Percentiles rank a stretch among this genome's conserved stretches.
These are phyloP conservation scores for Automeris io DNA, from an alignment of 2,888 invertebrate genomes.

Conservation along the genomic window DNA sequence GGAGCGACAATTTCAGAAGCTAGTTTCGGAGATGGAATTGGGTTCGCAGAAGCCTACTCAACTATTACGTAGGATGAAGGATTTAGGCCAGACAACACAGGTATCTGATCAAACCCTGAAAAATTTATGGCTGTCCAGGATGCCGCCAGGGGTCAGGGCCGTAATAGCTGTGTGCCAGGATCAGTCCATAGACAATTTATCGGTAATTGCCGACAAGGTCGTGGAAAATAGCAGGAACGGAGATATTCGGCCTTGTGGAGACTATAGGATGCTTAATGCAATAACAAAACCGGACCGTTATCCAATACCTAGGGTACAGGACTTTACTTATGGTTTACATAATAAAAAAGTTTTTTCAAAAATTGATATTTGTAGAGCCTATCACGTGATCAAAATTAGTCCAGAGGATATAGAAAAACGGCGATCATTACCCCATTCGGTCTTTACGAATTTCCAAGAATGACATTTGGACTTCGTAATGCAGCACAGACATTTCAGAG, in stretches of 20 bases:
- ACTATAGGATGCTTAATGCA: slow-evolving; percentile 15
- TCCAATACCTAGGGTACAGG: slow-evolving; percentile 13
- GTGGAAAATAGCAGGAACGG: no score
- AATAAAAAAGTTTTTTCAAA: slow-evolving; percentile 11
- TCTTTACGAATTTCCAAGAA: slow-evolving; percentile 29
- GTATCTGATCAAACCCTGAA: no score
- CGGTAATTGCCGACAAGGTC: no score
- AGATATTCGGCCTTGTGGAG: slow-evolving; percentile 26
- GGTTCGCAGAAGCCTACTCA: no score
- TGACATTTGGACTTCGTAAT: slow-evolving; percentile 27
- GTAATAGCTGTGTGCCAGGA: no score
- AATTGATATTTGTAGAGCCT: slow-evolving; percentile 12
- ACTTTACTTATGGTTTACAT: slow-evolving; percentile 11
- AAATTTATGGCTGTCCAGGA: no score
- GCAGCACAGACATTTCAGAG: slow-evolving; percentile 5
- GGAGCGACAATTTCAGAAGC: no score
- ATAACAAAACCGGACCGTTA: slow-evolving; percentile 17
- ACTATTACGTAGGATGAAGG: no score
- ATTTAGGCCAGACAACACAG: no score
- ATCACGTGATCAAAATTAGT: slow-evolving; percentile 8
- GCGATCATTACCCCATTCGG: slow-evolving; percentile 15
- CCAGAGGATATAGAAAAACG: slow-evolving; percentile 12
- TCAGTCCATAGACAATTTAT: no score
- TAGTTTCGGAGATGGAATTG: no score
- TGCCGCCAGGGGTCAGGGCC: no score